Evolutionary conservation across 1,140 invertebrate genomes (phyloP).

Genomic region (Gonioctena quinquepunctata): DNA sequence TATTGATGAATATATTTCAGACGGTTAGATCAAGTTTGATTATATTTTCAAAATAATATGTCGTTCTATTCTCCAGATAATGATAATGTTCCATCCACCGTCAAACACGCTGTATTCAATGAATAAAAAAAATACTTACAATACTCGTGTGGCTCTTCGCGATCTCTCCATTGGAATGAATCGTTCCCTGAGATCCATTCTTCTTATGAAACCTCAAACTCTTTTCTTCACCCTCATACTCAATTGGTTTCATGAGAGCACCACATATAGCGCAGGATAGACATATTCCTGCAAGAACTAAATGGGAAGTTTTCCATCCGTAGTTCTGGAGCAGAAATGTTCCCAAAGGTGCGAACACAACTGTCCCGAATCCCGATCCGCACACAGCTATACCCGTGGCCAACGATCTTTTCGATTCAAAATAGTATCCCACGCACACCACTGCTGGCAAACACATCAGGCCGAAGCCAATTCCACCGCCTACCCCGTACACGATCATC

Average conservation of each 20-base stretch:
- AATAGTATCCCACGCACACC: constrained; percentile 97
- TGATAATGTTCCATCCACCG: no score
- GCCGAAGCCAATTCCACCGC: constrained; percentile 95
- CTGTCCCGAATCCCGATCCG: constrained; percentile 93
- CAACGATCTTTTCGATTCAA: constrained; percentile 93
- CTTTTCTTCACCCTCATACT: constrained; percentile 55
- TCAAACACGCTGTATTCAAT: no score
- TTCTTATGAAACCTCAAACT: background rate
- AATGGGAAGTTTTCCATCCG: constrained; percentile 89
- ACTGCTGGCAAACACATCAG: constrained; percentile 97
- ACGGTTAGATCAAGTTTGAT: no score
- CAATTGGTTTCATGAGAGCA: constrained; percentile 90
- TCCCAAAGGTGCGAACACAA: constrained; percentile 88
- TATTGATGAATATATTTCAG: no score
- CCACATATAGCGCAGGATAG: constrained; percentile 92
- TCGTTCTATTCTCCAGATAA: no score
- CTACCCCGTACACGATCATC: constrained; percentile 91
- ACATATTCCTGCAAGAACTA: constrained; percentile 89
- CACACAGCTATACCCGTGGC: constrained; percentile 98
- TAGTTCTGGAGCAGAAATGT: constrained; percentile 74
- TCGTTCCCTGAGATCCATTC: background rate
- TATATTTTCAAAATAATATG: no score
- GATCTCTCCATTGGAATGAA: background rate
- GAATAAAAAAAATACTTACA: constrained; percentile 2
- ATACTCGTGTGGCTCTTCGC: background rate